Evolutionary conservation across 2,113 vertebrate species (phyloP), one percentile per base, ranked within the genome.

Genomic region (Tachysurus fulvidraco): DNA sequence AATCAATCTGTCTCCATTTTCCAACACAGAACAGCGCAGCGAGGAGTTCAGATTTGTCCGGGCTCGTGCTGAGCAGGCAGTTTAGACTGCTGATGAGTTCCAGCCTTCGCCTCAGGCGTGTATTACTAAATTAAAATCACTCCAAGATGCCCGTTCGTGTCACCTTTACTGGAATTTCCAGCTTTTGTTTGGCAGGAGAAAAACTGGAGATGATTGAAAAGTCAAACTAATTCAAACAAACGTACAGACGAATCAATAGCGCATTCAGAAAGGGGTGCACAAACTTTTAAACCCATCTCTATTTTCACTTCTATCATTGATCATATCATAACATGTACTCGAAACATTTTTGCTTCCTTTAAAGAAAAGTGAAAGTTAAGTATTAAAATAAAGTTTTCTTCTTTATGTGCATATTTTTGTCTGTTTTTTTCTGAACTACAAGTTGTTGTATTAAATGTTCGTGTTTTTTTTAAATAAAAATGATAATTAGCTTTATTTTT

Each of bases 151-250:
- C 62, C 21, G 6, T 25, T 81, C 12, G 21, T 5, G 21, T 59
- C 60, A 81, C 55, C 9, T 19, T 74, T 30, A 74, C 79, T 52
- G 16, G 85, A 82, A 77, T 44, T 87, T 76, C 80, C 21, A 87
- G 69, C 8, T 87, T 41, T 50, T 10, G 17, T 59, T 50, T 30
- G 10, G 9, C 30, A 54, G 10, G 28, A 64, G 16, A 19, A 52
- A 67, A 85, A 64, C 1, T 7, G 52, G n/a, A n/a, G n/a, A 17
- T 23, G 14, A 13, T 78, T 78, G 9, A 5, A 28, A 8, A 65
- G 17, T 36, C 16, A 76, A 76, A 50, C 4, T 50, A 50, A 50
- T 50, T 50, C 46, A 50, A 50, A 50, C 46, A 50, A 14, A 8
- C 6, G 2, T 25, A 10, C 2, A 52, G 74, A 8, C 41, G 14